These are phyloP conservation scores for Exephanes ischioxanthus DNA, from an alignment of 2,888 invertebrate species.

Conservation along the genomic window DNA sequence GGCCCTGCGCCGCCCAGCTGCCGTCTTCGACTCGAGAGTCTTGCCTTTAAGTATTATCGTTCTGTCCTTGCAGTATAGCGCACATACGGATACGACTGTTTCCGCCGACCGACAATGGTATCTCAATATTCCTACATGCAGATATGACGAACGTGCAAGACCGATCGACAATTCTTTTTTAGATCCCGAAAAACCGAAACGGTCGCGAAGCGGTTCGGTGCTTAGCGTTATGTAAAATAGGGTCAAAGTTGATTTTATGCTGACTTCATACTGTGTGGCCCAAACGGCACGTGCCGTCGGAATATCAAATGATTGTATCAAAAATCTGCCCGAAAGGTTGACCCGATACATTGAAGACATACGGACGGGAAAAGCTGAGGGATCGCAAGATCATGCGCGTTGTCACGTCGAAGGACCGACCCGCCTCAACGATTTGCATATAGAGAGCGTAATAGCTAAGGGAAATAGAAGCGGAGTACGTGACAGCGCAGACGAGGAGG, in stretches of 20 bases:
- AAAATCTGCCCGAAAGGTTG: background rate
- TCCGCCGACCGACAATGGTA: slow-evolving; percentile 60
- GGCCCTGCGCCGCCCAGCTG: slow-evolving; percentile 81
- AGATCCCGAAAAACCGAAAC: slow-evolving; percentile 43
- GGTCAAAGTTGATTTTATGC: background rate
- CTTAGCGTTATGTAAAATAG: background rate
- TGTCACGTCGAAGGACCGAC: slow-evolving; percentile 74
- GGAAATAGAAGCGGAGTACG: slow-evolving; percentile 84
- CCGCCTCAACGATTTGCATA: slow-evolving; percentile 82
- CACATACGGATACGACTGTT: slow-evolving; percentile 49
- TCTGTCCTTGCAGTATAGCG: slow-evolving; percentile 50
- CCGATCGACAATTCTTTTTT: slow-evolving; percentile 67
- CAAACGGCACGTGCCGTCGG: background rate
- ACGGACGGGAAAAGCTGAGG: slow-evolving; percentile 51
- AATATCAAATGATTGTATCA: background rate
- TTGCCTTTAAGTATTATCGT: slow-evolving; percentile 58
- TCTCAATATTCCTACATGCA: slow-evolving; percentile 30
- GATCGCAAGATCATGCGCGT: slow-evolving; percentile 65
- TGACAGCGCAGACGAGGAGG: slow-evolving; percentile 76
- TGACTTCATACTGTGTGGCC: background rate
- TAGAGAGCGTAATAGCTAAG: slow-evolving; percentile 84
- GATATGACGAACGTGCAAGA: slow-evolving; percentile 38
- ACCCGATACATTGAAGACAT: slow-evolving; percentile 17
- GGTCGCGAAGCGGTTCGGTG: background rate
- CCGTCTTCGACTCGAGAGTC: slow-evolving; percentile 76